Percentiles rank a stretch among this genome's conserved stretches.
These are phyloP conservation scores for Drosophila nr. perissopoda DNA, from an alignment of 2,888 invertebrate genomes.

Conservation along the genomic window DNA sequence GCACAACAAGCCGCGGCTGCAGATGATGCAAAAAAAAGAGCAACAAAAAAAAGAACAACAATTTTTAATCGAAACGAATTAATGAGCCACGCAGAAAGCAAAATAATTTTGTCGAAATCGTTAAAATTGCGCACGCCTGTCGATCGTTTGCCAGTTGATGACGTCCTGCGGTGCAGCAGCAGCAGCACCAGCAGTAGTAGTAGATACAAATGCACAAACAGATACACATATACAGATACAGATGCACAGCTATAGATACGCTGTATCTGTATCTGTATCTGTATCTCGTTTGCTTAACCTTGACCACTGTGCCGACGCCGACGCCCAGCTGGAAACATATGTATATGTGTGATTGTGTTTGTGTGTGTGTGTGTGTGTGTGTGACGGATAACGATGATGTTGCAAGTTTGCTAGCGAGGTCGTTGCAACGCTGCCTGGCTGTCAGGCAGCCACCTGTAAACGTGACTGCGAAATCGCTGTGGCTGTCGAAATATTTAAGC, in stretches of 20 bases:
- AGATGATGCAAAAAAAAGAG: constrained; percentile 57
- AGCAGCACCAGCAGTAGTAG: constrained; percentile 8
- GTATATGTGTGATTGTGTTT: not conserved
- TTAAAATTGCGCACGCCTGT: constrained; percentile 72
- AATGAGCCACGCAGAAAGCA: constrained; percentile 73
- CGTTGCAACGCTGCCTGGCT: constrained; percentile 35
- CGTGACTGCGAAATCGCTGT: constrained; percentile 47
- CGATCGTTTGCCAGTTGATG: constrained; percentile 62
- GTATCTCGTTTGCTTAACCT: constrained; percentile 69
- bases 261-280: constrained; percentile 5
- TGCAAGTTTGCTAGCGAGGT: constrained; percentile 57
- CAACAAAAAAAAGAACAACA: constrained; percentile 44
- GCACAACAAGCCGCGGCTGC: constrained; percentile 70
- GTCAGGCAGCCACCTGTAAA: constrained; percentile 70
- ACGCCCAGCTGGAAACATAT: constrained; percentile 67
- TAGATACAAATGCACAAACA: constrained; percentile 22
- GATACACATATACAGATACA: constrained; percentile 21
- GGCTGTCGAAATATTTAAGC: constrained; percentile 73
- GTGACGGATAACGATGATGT: constrained; percentile 62
- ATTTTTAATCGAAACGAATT: constrained; percentile 80
- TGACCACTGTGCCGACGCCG: constrained; percentile 57
- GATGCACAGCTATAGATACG: constrained; percentile 13
- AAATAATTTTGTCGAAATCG: constrained; percentile 75
- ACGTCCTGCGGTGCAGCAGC: constrained; percentile 74
- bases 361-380: not conserved